A percentile compares a stretch with the other conserved stretches of the same genome.
phyloP scores from a whole-genome alignment of 2,113 vertebrate genomes.

The Neolamprologus longior region DNA sequence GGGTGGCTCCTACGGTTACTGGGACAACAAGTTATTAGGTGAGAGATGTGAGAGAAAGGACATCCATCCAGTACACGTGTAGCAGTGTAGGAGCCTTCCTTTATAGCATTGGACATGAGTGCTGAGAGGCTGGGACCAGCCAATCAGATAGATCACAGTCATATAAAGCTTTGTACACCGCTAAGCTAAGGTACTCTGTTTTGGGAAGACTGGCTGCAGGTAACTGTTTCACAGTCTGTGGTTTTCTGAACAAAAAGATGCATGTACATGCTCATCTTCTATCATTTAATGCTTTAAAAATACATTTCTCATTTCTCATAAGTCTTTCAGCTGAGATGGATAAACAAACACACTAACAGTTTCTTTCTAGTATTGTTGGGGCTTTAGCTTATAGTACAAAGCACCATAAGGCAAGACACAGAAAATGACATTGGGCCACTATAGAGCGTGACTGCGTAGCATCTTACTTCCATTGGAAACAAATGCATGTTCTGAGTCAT shows the following conservation, averaged over 20 bases:
- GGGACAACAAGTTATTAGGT: neutral
- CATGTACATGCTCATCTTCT: neutral
- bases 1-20: neutral
- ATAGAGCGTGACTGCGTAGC: neutral
- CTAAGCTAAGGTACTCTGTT: neutral
- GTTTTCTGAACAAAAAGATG: neutral
- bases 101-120: neutral
- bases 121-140: neutral
- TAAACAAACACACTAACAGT: neutral
- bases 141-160: neutral
- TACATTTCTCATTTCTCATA: rapidly evolving
- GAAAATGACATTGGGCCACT: neutral
- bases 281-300: neutral
- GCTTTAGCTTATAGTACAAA: neutral
- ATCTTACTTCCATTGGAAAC: neutral
- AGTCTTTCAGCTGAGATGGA: neutral
- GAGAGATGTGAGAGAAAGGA: neutral
- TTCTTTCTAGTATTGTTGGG: neutral
- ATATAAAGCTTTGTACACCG: neutral
- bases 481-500: neutral
- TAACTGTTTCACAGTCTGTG: neutral
- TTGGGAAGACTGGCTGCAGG: neutral
- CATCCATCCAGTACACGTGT: neutral
- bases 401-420: neutral
- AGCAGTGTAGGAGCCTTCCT: neutral